Evolutionary conservation across 2,113 vertebrate species (phyloP), one percentile per base, ranked within the genome.

Genomic region (Crypturellus undulatus): DNA sequence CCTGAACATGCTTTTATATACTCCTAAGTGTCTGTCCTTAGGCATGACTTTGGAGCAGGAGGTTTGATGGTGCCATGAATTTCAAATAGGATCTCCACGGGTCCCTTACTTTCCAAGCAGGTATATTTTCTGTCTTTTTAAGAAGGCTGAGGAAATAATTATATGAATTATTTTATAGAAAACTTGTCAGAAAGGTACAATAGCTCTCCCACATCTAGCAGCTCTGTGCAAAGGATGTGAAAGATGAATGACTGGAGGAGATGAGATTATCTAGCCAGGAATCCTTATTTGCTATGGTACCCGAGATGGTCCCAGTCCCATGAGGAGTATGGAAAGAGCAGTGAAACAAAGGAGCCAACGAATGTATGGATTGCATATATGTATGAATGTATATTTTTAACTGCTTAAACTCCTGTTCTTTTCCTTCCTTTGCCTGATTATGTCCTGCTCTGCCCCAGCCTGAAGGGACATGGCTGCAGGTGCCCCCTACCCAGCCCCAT

Each of bases 11-110:
- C 12, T 93, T 89, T 71, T 58, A 2, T 59, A 2, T 34, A 21
- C 91, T 91, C 30, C 75, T 84, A 79, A 82, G 42, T 87, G 43
- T 59, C 36, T 87, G 77, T 78, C 85, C 83, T 91, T 49, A 82
- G 58, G 82, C 75, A 20, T 30, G 58, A 68, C 52, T 95, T 28
- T 87, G 67, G 65, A 89, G 76, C 85, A 68, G 78, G 67, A 82
- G 62, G 34, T 36, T 43, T 59, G 64, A 58, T 64, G 36, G 26
- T 17, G 64, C 51, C 49, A 65, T 90, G 88, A 64, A 87, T 90
- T 90, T 88, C 36, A 81, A 86, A 95, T 89, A 60, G 32, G 52
- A 16, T 38, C 68, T 86, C 82, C 2, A 1, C 32, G 43, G 47
- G 36, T 9, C 32, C 84, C 45, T 47, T 54, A 28, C 84, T 80